Evolutionary conservation across 2,797 vertebrate species (phyloP).

Genomic region (Acipenser ruthenus): DNA sequence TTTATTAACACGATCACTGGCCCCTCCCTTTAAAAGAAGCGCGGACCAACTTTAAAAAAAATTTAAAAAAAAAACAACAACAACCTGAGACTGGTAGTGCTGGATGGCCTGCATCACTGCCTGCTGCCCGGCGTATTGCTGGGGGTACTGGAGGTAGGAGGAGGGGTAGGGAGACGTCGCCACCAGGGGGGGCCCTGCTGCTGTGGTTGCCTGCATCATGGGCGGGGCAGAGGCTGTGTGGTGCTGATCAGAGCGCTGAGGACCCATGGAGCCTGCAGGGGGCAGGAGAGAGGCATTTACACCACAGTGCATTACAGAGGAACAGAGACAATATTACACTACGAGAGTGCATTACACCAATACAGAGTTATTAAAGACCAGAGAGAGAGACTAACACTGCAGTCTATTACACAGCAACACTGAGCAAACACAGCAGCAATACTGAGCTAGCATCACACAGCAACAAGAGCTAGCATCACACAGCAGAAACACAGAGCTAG

Average conservation of each 20-base stretch:
- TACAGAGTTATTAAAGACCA: too few species aligned
- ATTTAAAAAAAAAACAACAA: background rate
- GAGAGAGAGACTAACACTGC: too few species aligned
- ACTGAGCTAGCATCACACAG: too few species aligned
- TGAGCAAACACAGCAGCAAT: too few species aligned
- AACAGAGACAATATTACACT: background rate
- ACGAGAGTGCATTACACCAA: too few species aligned
- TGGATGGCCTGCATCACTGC: slow-evolving; percentile 83
- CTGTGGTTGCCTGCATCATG: slow-evolving; percentile 73
- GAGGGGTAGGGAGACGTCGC: slow-evolving; percentile 80
- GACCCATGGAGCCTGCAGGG: slow-evolving; percentile 63
- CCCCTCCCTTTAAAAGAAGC: too few species aligned
- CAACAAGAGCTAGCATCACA: too few species aligned
- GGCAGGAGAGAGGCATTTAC: background rate
- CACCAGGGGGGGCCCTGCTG: slow-evolving; percentile 73
- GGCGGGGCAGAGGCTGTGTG: slow-evolving; percentile 68
- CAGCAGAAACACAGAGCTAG: too few species aligned
- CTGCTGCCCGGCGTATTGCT: slow-evolving; percentile 57
- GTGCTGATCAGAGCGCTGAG: slow-evolving; percentile 64
- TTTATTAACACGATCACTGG: background rate
- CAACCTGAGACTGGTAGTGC: slow-evolving; percentile 78
- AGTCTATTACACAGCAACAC: too few species aligned
- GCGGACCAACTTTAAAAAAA: too few species aligned
- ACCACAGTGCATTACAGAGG: background rate
- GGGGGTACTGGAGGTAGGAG: slow-evolving; percentile 79